Percentiles rank a stretch among this genome's conserved stretches.
Evolutionary conservation across 2,113 vertebrate genomes (phyloP).

Genomic region (Monarcha castaneiventris): DNA sequence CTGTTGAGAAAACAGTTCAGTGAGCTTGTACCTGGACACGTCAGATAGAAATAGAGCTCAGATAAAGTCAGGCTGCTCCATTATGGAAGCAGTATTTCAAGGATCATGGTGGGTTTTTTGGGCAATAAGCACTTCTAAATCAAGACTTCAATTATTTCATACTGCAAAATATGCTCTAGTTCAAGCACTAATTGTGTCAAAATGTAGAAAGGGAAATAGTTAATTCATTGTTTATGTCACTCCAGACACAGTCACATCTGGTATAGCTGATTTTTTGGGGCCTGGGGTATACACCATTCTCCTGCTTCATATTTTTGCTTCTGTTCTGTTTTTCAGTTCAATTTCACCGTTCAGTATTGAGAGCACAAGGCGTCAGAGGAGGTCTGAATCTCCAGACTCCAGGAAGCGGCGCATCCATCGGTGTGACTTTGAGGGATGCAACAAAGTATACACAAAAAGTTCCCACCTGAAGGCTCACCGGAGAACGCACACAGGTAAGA

Average conservation of each 20-base stretch:
- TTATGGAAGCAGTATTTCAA: background rate
- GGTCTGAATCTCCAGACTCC: slow-evolving; percentile 96
- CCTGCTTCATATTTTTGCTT: background rate
- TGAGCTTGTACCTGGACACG: background rate
- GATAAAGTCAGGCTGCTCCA: background rate
- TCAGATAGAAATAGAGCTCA: background rate
- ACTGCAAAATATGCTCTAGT: background rate
- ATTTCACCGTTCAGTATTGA: slow-evolving; percentile 99
- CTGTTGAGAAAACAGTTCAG: background rate
- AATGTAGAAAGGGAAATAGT: background rate
- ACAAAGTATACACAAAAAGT: slow-evolving; percentile 99
- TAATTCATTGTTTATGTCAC: background rate
- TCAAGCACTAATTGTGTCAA: background rate
- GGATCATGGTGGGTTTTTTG: background rate
- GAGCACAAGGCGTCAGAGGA: slow-evolving; percentile 92
- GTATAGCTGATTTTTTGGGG: background rate
- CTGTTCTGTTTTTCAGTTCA: slow-evolving; percentile 79
- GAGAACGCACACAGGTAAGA: slow-evolving; percentile 94
- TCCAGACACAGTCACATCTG: background rate
- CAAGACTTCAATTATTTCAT: background rate
- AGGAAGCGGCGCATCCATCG: slow-evolving; percentile 97
- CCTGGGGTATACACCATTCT: background rate
- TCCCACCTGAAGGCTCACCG: slow-evolving; percentile 98
- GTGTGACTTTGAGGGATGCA: slow-evolving; percentile 99
- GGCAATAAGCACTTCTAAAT: background rate